Evolutionary conservation across 2,797 vertebrate genomes (phyloP).

Genomic region (Sternotherus odoratus): DNA sequence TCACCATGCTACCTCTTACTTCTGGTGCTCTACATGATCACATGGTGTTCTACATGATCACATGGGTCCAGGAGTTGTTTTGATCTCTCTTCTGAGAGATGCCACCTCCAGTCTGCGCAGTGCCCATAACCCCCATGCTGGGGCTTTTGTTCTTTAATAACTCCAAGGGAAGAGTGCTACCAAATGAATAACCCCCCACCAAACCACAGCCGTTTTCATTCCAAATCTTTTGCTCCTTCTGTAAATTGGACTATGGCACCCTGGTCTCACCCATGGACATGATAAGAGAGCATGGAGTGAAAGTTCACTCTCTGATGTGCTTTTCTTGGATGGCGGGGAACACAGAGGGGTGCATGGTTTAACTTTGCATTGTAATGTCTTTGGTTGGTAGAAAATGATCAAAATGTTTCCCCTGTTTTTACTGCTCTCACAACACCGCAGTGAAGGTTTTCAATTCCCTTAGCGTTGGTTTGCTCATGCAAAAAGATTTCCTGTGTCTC

Average conservation of each 20-base stretch:
- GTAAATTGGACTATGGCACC: background rate
- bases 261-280: background rate
- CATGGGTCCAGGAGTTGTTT: background rate
- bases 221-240: background rate
- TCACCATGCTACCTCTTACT: background rate
- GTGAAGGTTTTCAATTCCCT: constrained; percentile 44
- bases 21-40: background rate
- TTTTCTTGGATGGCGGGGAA: constrained; percentile 12
- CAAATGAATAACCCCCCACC: background rate
- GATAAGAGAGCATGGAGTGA: background rate
- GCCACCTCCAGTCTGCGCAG: background rate
- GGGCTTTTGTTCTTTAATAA: background rate
- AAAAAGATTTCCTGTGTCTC: background rate
- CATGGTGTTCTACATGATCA: background rate
- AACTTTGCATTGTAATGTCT: constrained; percentile 56
- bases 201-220: constrained; percentile 1
- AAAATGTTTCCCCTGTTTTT: constrained; percentile 48
- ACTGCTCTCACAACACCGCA: background rate
- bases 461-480: constrained; percentile 54
- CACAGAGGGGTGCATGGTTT: constrained; percentile 28
- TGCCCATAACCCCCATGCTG: background rate
- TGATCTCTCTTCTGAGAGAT: background rate
- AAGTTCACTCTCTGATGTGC: background rate
- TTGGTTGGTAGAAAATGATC: constrained; percentile 53
- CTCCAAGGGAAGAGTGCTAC: background rate